Base-by-base conservation (phyloP, 1,140 invertebrate genomes). In the Listronotus oregonensis region DNA sequence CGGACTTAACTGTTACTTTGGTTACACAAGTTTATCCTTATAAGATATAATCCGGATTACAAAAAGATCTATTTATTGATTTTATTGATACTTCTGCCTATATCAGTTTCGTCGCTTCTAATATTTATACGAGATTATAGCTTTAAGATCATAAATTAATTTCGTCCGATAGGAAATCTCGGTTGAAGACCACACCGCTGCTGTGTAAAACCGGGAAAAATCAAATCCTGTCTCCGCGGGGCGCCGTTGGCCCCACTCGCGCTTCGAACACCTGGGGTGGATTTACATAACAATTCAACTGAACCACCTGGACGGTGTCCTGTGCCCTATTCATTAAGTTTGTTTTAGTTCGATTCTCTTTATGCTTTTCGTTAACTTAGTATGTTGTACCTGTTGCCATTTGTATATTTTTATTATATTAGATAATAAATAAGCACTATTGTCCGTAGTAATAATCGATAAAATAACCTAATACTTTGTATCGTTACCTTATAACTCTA, bases 261-360 rank as follows among this genome's bases (percentile, higher is more conserved):
- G 60, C 62, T 39, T 49, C 14, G 50, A 39, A 47, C 60, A 63
- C 60, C 66, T 68, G 61, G 47, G 60, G 34, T 42, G 50, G 52
- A 71, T 71, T 71, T 71, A 63, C 70, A 71, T 71, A 46, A 71
- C 67, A 71, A 71, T 71, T 46, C 47, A 18, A 52, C 15, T 67
- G 66, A 63, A 68, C 69, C 69, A 71, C 69, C 69, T 71, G 69
- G 69, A 68, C 66, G 59, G 54, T 59, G 60, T 59, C 56, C 46
- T 57, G 54, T 57, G 54, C 54, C 43, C 46, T 49, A 12, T 46
- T 59, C n/a, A 15, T 39, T 27, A 21, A 39, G 37, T 5, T 9
- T 43, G 54, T 56, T 56, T 56, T 56, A 37, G 12, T 43, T 56
- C n/a, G 18, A 31, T 15, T 18, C 11, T 51, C 31, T 51, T 51